These are phyloP conservation scores for Megaptera novaeangliae DNA, from an alignment of 2,113 vertebrate species.

Conservation along the genomic window DNA sequence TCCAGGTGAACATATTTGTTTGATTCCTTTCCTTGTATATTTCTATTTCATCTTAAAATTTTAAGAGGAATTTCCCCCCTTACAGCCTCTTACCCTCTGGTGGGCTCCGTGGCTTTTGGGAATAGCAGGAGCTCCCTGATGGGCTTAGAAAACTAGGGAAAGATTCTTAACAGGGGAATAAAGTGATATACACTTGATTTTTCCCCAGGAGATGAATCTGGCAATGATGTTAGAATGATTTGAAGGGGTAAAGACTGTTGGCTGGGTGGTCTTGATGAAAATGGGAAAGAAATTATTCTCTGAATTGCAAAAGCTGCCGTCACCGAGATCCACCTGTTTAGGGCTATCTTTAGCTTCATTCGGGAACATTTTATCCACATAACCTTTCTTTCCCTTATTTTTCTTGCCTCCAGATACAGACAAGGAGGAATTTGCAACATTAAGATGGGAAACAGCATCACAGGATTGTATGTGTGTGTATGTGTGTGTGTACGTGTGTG, in stretches of 20 bases:
- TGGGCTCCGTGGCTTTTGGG: not conserved
- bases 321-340: constrained; percentile 53
- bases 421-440: not conserved
- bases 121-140: constrained; percentile 16
- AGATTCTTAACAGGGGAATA: not conserved
- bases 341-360: constrained; percentile 59
- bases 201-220: constrained; percentile 18
- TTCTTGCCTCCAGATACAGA: constrained; percentile 34
- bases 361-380: constrained; percentile 45
- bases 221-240: constrained; percentile 17
- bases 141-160: not conserved
- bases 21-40: not conserved
- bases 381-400: constrained; percentile 41
- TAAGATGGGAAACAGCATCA: not conserved
- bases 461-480: not conserved
- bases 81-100: not conserved
- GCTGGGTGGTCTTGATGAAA: constrained; percentile 39
- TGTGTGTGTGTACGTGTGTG: not conserved
- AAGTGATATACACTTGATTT: constrained; percentile 17
- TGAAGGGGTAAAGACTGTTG: constrained; percentile 25
- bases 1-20: not conserved
- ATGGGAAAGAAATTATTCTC: constrained; percentile 33
- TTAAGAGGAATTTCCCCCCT: not conserved
- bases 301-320: constrained; percentile 17
- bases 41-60: constrained; percentile 21